These are phyloP conservation scores for Cheracebus regulus DNA, from an alignment of 2,797 vertebrate genomes.

Conservation along the genomic window DNA sequence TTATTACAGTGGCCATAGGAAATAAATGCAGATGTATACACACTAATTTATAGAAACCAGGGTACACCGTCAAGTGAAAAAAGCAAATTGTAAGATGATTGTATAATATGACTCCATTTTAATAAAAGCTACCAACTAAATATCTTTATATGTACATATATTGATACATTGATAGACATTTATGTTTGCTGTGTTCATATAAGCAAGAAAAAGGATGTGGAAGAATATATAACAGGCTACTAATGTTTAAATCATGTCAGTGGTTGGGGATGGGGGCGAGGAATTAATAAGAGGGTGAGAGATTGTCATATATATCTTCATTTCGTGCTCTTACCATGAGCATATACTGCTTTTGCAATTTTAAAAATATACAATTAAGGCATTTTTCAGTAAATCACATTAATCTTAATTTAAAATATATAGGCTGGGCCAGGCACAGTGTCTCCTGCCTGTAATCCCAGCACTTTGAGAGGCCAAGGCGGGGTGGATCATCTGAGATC, in stretches of 20 bases:
- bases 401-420: not conserved
- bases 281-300: not conserved
- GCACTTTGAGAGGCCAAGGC: too few species aligned
- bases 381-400: not conserved
- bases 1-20: not conserved
- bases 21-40: not conserved
- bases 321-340: not conserved
- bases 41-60: not conserved
- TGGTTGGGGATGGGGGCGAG: not conserved
- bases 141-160: too few species aligned
- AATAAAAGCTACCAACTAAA: too few species aligned
- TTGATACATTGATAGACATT: not conserved
- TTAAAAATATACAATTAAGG: not conserved
- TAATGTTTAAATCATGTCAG: not conserved
- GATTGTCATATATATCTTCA: not conserved
- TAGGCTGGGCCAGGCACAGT: fast-evolving
- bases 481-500: not conserved
- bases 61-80: too few species aligned
- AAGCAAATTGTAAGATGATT: too few species aligned
- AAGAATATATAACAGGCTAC: not conserved
- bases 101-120: too few species aligned
- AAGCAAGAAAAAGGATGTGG: not conserved
- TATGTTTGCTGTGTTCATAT: not conserved
- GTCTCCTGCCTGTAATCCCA: too few species aligned
- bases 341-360: not conserved